Conservation (phyloP, 2,888 invertebrate species). For the Oasisia sp. region DNA sequence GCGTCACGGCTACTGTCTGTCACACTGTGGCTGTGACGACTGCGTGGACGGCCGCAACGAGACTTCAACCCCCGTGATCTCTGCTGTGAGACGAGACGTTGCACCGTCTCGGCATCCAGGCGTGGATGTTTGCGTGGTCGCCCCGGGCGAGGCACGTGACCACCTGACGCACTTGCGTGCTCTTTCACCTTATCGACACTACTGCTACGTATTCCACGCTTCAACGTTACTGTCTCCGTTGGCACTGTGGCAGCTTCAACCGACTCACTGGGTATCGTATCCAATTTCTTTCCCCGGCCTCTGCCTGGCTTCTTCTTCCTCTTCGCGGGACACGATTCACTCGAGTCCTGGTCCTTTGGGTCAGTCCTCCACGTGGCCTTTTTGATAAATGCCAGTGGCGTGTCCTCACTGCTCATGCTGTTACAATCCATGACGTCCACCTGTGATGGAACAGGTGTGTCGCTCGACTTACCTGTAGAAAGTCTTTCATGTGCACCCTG, state of each 20-base stretch:
- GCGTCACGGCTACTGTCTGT: neutral
- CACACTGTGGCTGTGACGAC: neutral
- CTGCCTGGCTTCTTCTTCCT: neutral
- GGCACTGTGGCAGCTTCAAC: neutral
- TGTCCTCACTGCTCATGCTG: constrained; percentile 12
- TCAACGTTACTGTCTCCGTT: neutral
- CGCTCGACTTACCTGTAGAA: neutral
- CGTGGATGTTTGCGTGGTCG: neutral
- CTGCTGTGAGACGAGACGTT: neutral
- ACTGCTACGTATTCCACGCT: neutral
- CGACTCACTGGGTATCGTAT: neutral
- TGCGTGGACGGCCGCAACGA: neutral
- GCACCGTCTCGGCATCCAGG: neutral
- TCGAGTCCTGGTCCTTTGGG: neutral
- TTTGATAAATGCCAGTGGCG: neutral
- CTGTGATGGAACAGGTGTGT: neutral
- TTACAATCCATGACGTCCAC: neutral
- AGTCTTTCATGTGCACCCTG: neutral
- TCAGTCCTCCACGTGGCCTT: neutral
- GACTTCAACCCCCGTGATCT: neutral
- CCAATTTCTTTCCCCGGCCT: neutral
- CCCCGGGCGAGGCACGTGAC: neutral
- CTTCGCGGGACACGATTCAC: neutral
- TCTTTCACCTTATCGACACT: neutral
- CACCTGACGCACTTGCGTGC: neutral